Percentiles rank a stretch among this genome's conserved stretches.
Conservation (phyloP, 2,888 invertebrate genomes). For the Cataglyphis livida region DNA sequence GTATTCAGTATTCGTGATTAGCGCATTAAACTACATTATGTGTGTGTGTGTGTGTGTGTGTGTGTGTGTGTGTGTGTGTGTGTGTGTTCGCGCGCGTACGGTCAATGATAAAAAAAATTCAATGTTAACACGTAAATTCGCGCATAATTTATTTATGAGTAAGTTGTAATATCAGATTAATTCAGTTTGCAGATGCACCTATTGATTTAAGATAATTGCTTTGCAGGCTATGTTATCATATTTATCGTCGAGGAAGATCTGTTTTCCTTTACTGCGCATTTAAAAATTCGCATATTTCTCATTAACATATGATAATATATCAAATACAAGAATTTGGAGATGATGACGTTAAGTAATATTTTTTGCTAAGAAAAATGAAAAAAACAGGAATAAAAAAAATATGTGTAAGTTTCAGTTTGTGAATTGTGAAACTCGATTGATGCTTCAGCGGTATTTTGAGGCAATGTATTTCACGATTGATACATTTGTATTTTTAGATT, state of each 20-base stretch:
- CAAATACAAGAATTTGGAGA: too few relatives aligned
- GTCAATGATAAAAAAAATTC: neutral
- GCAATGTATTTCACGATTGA: neutral
- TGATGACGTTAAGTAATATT: neutral
- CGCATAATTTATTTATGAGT: neutral
- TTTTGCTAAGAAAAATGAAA: neutral
- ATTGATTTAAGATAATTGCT: slow-evolving; percentile 2
- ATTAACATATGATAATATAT: neutral
- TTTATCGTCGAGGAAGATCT: neutral
- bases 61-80: neutral
- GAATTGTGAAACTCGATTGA: neutral
- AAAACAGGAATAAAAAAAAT: neutral
- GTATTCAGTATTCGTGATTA: neutral
- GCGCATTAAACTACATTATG: neutral
- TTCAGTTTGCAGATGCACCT: neutral
- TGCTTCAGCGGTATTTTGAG: neutral
- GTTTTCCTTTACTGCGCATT: neutral
- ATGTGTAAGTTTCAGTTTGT: neutral
- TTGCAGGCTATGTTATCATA: neutral
- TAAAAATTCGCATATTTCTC: neutral
- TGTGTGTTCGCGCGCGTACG: neutral
- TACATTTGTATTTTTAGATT: neutral
- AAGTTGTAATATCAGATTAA: slow-evolving; percentile 7
- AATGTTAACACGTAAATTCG: neutral
- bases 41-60: too few relatives aligned